A percentile compares a stretch with the other conserved stretches of the same genome.
Conservation (phyloP, 2,797 vertebrate species). For the Anguilla obscura region DNA sequence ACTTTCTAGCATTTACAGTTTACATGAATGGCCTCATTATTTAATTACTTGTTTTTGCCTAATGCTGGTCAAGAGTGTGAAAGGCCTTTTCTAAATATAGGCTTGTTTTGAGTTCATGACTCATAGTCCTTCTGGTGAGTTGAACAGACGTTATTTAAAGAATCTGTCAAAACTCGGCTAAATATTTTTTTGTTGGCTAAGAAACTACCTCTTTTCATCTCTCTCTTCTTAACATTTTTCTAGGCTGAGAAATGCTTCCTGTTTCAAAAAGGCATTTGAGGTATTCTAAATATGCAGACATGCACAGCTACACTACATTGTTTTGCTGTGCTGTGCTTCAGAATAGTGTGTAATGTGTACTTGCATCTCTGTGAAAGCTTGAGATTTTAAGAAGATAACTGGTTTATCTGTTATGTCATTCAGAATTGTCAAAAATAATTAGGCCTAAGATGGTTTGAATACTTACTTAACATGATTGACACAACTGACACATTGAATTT, state of each 20-base stretch:
- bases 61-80: not conserved
- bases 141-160: not conserved
- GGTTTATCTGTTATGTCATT: not conserved
- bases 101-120: not conserved
- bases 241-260: constrained; percentile 19
- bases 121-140: not conserved
- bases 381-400: not conserved
- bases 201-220: not conserved
- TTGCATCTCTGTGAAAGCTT: not conserved
- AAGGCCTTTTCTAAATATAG: not conserved
- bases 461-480: not conserved
- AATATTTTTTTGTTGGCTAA: not conserved
- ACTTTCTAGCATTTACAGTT: not conserved
- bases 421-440: not conserved
- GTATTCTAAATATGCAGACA: constrained; percentile 3
- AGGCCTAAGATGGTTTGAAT: not conserved
- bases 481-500: not conserved
- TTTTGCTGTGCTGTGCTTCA: not conserved
- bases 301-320: not conserved
- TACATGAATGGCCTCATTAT: constrained; percentile 18
- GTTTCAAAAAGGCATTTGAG: constrained; percentile 6
- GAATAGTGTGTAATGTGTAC: not conserved
- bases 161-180: not conserved
- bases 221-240: not conserved
- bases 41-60: constrained; percentile 4